Conservation (phyloP, 2,113 vertebrate species). For the Sylvilagus bachmani region DNA sequence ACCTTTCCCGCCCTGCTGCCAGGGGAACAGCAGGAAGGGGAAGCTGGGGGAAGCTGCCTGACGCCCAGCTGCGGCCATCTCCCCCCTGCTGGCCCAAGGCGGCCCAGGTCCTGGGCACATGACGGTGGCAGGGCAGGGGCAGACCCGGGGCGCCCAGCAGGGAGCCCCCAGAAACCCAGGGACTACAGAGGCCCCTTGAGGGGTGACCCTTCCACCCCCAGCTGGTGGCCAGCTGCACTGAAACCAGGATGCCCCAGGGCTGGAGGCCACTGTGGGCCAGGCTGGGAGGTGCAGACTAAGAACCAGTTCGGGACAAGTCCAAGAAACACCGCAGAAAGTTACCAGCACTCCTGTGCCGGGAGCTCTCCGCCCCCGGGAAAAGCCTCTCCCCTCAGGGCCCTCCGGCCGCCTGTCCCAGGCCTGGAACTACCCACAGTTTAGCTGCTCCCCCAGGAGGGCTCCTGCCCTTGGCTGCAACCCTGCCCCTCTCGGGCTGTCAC, state of each 20-base stretch:
- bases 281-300: neutral
- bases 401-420: neutral
- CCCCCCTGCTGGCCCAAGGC: neutral
- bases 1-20: constrained; percentile 78
- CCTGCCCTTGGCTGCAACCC: neutral
- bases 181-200: neutral
- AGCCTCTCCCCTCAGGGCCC: neutral
- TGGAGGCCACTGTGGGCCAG: neutral
- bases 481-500: neutral
- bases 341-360: neutral
- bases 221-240: neutral
- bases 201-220: neutral
- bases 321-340: neutral
- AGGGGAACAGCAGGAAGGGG: constrained; percentile 64
- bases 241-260: neutral
- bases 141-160: neutral
- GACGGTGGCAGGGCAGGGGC: neutral
- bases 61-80: neutral
- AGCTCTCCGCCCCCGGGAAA: neutral
- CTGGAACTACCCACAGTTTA: neutral
- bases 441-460: neutral
- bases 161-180: neutral
- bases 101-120: neutral
- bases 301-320: neutral
- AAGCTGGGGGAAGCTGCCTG: neutral